These are phyloP conservation scores for Microtus richardsoni DNA, from an alignment of 2,113 vertebrate genomes.

Conservation along the genomic window DNA sequence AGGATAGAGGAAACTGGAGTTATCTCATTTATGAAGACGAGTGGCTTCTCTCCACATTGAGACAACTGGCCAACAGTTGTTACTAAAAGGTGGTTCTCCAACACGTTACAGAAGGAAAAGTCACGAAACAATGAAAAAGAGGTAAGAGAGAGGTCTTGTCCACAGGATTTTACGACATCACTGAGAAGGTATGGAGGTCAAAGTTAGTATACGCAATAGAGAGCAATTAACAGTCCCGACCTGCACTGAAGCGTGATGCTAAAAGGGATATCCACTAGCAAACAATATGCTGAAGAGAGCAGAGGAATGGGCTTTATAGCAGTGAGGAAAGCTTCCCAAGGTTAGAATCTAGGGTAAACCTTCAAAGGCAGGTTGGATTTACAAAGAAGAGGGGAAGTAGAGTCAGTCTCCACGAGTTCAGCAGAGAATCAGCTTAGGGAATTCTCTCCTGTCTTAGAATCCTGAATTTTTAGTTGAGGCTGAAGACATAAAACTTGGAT, in stretches of 20 bases:
- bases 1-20: not conserved
- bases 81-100: not conserved
- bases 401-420: not conserved
- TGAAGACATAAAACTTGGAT: conserved; percentile 30
- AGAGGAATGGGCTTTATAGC: not conserved
- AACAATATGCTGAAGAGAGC: not conserved
- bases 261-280: not conserved
- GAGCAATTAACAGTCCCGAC: not conserved
- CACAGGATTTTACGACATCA: not conserved
- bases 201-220: not conserved
- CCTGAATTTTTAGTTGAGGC: conserved; percentile 23
- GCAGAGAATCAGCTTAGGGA: not conserved
- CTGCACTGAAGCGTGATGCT: not conserved
- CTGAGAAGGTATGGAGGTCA: not conserved
- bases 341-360: not conserved
- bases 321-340: not conserved
- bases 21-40: conserved; percentile 20
- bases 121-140: not conserved
- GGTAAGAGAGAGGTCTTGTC: not conserved
- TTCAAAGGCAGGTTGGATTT: not conserved
- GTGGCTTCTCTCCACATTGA: conserved; percentile 4
- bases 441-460: not conserved
- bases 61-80: not conserved
- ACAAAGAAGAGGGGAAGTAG: not conserved
- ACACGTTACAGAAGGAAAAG: not conserved